phyloP scores from a whole-genome alignment of 1,140 invertebrate species.

The Drosophila leontia region DNA sequence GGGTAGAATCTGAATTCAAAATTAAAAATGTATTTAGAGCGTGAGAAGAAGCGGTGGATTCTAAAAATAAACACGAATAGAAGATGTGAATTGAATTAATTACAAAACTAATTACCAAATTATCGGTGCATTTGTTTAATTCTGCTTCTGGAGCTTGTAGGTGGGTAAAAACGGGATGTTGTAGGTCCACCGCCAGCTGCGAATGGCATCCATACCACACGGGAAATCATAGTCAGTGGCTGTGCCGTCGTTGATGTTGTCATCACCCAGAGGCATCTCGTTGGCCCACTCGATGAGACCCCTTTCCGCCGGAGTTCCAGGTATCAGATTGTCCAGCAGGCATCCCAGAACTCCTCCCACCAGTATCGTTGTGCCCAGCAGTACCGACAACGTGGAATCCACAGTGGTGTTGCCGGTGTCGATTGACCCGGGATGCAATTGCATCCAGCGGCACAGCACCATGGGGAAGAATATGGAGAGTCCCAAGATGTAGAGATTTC shows the following conservation, averaged over 20 bases:
- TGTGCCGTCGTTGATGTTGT: conserved; percentile 84
- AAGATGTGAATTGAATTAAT: conserved; percentile 15
- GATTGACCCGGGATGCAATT: conserved; percentile 88
- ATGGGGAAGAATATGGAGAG: conserved; percentile 94
- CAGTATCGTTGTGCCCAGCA: conserved; percentile 94
- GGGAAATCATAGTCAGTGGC: conserved; percentile 91
- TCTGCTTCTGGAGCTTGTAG: conserved; percentile 86
- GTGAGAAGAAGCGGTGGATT: conserved; percentile 27
- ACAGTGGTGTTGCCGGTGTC: conserved; percentile 89
- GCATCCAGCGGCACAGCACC: conserved; percentile 92
- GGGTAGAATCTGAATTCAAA: conserved; percentile 21
- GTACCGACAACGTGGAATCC: conserved; percentile 91
- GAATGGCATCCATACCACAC: conserved; percentile 87
- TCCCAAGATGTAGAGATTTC: conserved; percentile 95
- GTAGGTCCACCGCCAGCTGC: conserved; percentile 87
- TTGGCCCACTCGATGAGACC: conserved; percentile 89
- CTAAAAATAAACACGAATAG: conserved; percentile 37
- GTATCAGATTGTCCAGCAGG: conserved; percentile 93
- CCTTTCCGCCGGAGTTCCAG: conserved; percentile 90
- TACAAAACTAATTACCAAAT: neutral
- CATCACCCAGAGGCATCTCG: conserved; percentile 88
- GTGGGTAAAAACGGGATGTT: conserved; percentile 90
- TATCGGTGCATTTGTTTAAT: conserved; percentile 10
- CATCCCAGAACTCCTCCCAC: conserved; percentile 93
- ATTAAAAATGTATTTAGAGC: conserved; percentile 46